Evolutionary conservation across 1,140 invertebrate species (phyloP).

Genomic region (Apocrypta bakeri): DNA sequence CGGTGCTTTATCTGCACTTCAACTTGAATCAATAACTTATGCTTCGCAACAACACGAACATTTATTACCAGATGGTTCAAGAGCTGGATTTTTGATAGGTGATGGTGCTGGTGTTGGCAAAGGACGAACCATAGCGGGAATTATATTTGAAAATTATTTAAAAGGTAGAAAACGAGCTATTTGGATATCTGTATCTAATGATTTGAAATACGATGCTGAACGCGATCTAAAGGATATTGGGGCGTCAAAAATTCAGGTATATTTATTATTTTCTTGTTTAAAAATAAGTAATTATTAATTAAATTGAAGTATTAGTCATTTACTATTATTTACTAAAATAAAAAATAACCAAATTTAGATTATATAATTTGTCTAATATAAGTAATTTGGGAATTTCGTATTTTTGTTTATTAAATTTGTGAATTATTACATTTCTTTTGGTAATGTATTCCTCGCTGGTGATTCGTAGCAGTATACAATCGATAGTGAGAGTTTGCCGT

Average conservation of each 20-base stretch:
- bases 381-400: too few relatives aligned
- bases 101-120: conserved; percentile 99
- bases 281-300: too few relatives aligned
- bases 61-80: conserved; percentile 89
- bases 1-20: conserved; percentile 93
- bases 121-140: conserved; percentile 97
- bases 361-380: too few relatives aligned
- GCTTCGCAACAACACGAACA: conserved; percentile 97
- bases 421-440: too few relatives aligned
- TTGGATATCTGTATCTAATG: conserved; percentile 99
- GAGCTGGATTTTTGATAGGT: conserved; percentile 97
- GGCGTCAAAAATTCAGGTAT: conserved; percentile 91
- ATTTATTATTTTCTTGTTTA: neutral
- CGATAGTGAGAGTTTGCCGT: too few relatives aligned
- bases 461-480: too few relatives aligned
- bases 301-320: too few relatives aligned
- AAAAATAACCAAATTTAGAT: too few relatives aligned
- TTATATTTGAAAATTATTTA: conserved; percentile 98
- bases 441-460: too few relatives aligned
- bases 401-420: too few relatives aligned
- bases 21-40: conserved; percentile 97
- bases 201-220: conserved; percentile 98
- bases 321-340: too few relatives aligned
- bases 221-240: conserved; percentile 97
- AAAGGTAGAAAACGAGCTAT: conserved; percentile 94